These are phyloP conservation scores for Drosophila longiperda DNA, from an alignment of 2,888 invertebrate species.

Conservation along the genomic window DNA sequence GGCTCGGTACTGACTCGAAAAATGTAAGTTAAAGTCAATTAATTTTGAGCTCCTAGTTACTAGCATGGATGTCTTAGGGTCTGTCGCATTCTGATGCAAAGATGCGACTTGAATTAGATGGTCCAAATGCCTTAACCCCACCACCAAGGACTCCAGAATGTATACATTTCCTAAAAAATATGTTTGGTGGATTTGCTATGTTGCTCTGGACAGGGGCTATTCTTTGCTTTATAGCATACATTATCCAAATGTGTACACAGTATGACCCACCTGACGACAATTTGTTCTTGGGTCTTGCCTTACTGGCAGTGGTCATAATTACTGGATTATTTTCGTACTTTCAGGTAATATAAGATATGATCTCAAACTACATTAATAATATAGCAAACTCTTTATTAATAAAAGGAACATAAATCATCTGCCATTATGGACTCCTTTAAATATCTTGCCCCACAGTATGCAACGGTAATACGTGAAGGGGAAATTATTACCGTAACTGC, in stretches of 20 bases:
- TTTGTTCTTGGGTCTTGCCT: conserved; percentile 96
- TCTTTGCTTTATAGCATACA: conserved; percentile 97
- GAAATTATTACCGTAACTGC: conserved; percentile 95
- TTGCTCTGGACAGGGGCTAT: conserved; percentile 98
- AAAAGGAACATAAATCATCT: conserved; percentile 93
- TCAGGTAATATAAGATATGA: conserved; percentile 88
- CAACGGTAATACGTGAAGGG: conserved; percentile 96
- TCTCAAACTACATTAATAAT: not conserved
- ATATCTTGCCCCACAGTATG: conserved; percentile 97
- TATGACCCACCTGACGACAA: conserved; percentile 98
- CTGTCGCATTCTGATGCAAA: conserved; percentile 97
- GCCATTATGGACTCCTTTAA: conserved; percentile 99
- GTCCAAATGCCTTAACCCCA: conserved; percentile 97
- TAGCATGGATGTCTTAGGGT: conserved; percentile 87
- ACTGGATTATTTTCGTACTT: conserved; percentile 99
- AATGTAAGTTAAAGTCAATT: conserved; percentile 84
- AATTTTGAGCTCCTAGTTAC: not conserved
- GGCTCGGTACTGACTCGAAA: conserved; percentile 96
- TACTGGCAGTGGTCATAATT: conserved; percentile 97
- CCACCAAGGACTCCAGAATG: conserved; percentile 98
- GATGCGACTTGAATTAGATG: conserved; percentile 96
- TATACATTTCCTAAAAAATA: conserved; percentile 99
- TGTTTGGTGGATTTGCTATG: conserved; percentile 98
- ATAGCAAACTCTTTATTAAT: not conserved
- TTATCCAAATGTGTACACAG: conserved; percentile 95